Base-by-base conservation (phyloP, 2,113 vertebrate genomes). In the Nanorana parkeri region DNA sequence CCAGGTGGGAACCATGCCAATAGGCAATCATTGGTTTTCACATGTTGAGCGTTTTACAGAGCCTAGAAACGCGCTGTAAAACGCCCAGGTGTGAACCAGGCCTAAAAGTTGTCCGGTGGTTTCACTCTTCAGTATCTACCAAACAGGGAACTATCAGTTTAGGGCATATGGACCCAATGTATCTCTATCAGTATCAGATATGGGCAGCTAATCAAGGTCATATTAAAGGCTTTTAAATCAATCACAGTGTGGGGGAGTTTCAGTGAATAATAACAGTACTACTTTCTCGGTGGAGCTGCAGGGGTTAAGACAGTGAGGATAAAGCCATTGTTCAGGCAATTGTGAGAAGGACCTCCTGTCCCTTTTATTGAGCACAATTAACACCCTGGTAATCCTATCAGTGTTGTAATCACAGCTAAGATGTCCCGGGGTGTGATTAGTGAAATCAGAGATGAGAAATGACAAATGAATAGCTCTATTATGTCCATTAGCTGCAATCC, bases 341-440 rank as follows among this genome's bases (percentile, higher is more conserved):
- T 32, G 20, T 36, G 54, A 47, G 21, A 28, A 63, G 17, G 21
- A 51, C n/a, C 58, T 52, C 24, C 24, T 78, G 51, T 68, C n/a
- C 64, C 24, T 47, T 78, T 67, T 58, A 29, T 23, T 15, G 67
- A 78, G 67, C 20, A 56, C 64, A 68, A 78, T 78, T 78, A 67
- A 32, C 77, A 67, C 51, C 26, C 24, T n/a, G 41, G 64, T 78
- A 78, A 78, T 68, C 77, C 64, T 68, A 68, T 56, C 51, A 78
- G 47, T 65, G 64, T 36, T 68, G 7, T 32, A 78, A 68, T 56
- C 28, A 54, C 5, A 8, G 36, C 28, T 60, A 32, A 47, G 13
- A 56, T 58, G 51, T 28, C 72, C 55, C 5, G 16, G 28, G 17
- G 72, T 36, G 65, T 36, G 17, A 67, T 41, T 67, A 67, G 19